Base-by-base conservation (phyloP, 2,113 vertebrate species). In the Chaenogobius annularis region DNA sequence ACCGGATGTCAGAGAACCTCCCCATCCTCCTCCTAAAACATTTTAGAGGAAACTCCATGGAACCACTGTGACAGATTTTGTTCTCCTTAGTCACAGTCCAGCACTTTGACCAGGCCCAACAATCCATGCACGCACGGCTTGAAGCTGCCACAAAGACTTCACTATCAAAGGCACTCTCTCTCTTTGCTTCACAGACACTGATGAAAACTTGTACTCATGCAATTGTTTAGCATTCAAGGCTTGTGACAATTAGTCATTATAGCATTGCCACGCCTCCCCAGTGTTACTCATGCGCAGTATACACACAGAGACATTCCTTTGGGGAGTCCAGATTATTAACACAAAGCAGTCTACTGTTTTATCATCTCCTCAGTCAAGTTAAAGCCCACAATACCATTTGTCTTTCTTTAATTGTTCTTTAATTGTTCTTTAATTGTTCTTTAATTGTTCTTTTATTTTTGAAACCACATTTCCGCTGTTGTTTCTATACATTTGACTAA, bases 81-180 rank as follows among this genome's bases (percentile, higher is more conserved):
- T 70, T 48, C 66, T 77, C 56, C 68, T 82, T 75, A 80, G 74
- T 83, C 82, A 78, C 85, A 82, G 74, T 48, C 56, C 50, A 75
- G 69, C 75, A 70, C 75, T 80, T 72, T 66, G 55, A 79, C 48
- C 69, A 70, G 67, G 72, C 81, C 83, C 88, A 88, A 83, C 69
- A 88, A 78, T 83, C 86, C 69, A 62, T 83, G 79, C 89, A 87
- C 87, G 84, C 80, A 74, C 20, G 68, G 69, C 75, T 74, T 58
- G 72, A 59, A 85, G 75, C 79, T 35, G 26, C 72, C 77, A 88
- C 88, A 92, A 87, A 83, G 78, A 79, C 84, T 20, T 64, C 72
- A 64, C 82, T 90, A 78, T 90, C 71, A 80, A 63, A 75, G 74
- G 46, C 70, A 73, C 59, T 20, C 66, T 78, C 66, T 78, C 44